phyloP scores from a whole-genome alignment of 2,888 invertebrate species.

The Smittia aterrima region DNA sequence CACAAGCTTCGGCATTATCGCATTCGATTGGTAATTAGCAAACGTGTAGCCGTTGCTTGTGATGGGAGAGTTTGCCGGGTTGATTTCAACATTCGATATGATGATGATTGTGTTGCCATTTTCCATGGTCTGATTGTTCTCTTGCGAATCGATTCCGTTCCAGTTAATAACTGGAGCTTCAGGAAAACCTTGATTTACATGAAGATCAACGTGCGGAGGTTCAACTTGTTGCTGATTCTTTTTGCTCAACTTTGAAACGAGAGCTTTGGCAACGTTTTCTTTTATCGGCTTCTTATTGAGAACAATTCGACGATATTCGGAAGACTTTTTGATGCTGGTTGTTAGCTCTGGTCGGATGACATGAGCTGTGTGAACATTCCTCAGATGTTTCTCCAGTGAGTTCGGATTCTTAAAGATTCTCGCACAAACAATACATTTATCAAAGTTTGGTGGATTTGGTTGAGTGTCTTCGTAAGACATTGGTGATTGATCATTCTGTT shows the following conservation, averaged over 20 bases:
- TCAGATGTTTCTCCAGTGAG: constrained; percentile 46
- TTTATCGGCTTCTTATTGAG: constrained; percentile 42
- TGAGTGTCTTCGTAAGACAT: neutral
- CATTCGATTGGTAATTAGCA: constrained; percentile 23
- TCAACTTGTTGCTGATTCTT: constrained; percentile 24
- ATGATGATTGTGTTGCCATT: constrained; percentile 39
- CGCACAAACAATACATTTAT: constrained; percentile 45
- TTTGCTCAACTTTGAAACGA: constrained; percentile 43
- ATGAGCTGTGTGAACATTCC: constrained; percentile 42
- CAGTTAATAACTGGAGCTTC: neutral
- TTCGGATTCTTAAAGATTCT: constrained; percentile 49
- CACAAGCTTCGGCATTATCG: constrained; percentile 25
- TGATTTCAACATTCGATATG: constrained; percentile 36
- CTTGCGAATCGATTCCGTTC: neutral
- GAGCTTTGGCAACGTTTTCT: constrained; percentile 42
- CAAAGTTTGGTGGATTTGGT: constrained; percentile 23
- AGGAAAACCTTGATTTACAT: neutral
- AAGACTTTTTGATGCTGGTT: constrained; percentile 37
- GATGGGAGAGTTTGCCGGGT: constrained; percentile 27
- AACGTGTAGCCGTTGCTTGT: constrained; percentile 32
- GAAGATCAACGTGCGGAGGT: neutral
- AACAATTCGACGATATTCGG: constrained; percentile 40
- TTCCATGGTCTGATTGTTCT: neutral
- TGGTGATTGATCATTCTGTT: neutral
- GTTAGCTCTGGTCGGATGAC: constrained; percentile 37